Base-by-base conservation (phyloP, 2,797 vertebrate species). In the Glossophaga mutica region DNA sequence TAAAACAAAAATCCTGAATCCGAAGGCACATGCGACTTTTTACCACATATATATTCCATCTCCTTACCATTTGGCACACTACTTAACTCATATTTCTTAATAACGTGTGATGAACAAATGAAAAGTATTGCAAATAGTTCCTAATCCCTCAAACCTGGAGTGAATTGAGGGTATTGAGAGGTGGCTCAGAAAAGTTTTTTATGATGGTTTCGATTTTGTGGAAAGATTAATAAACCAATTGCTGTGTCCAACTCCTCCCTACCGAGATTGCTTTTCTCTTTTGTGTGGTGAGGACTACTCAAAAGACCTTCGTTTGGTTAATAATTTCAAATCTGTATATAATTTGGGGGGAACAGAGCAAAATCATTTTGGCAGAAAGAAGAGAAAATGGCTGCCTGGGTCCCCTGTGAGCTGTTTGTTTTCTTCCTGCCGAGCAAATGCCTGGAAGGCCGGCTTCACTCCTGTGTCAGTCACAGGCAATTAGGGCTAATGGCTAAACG, bases 381-480 rank as follows among this genome's bases (percentile, higher is more conserved):
- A 67, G 83, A 52, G 87, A 92, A 97, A 95, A 94, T 82, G 97
- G 91, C 93, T 1, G 70, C 65, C 85, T 3, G 39, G 79, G 92
- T 98, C 97, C 96, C 55, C 29, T 95, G 98, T 95, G 97, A 98
- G 98, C 97, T 98, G 98, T 98, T 98, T 98, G 97, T 99, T 98
- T 98, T 97, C 92, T 96, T 98, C 98, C 97, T 57, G 62, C 97
- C 97, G 97, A 97, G 97, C 97, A 70, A 91, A 97, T 98, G 98
- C 98, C 97, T 98, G 98, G 95, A 98, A 98, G 98, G 97, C 98
- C 95, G 52, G 98, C 96, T 96, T 96, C 6, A 10, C 97, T 98
- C 11, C 68, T 89, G 97, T 98, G 98, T 98, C 98, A 98, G 98
- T 98, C 98, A 98, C 98, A 99, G 98, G 98, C 98, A 98, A 98